phyloP scores from a whole-genome alignment of 2,888 invertebrate species.

The Drosophila antonietae region DNA sequence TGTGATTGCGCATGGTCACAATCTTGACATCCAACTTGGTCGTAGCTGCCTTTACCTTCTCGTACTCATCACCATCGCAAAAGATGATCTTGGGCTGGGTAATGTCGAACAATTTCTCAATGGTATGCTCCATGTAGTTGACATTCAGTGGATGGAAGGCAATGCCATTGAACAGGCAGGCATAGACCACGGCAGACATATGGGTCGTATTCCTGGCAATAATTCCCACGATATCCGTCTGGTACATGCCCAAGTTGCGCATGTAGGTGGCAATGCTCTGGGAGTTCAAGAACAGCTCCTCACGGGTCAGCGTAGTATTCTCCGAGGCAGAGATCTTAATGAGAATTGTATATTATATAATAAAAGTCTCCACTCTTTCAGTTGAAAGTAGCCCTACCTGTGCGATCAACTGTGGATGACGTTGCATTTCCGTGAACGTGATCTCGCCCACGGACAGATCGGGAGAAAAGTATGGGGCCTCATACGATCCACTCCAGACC shows the following conservation, averaged over 20 bases:
- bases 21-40: constrained; percentile 32
- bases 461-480: constrained; percentile 30
- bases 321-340: constrained; percentile 62
- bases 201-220: constrained; percentile 66
- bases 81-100: constrained; percentile 60
- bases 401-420: constrained; percentile 49
- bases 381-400: constrained; percentile 37
- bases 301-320: constrained; percentile 44
- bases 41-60: constrained; percentile 36
- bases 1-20: constrained; percentile 40
- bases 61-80: constrained; percentile 54
- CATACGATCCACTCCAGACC: constrained; percentile 51
- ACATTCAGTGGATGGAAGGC: constrained; percentile 58
- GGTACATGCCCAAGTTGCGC: constrained; percentile 46
- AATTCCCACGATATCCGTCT: constrained; percentile 65
- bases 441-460: constrained; percentile 62
- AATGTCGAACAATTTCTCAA: constrained; percentile 44
- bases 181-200: constrained; percentile 63
- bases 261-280: constrained; percentile 61
- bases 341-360: too few relatives aligned
- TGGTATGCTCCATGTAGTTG: constrained; percentile 31
- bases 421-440: constrained; percentile 45
- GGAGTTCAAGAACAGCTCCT: constrained; percentile 50
- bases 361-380: accelerated
- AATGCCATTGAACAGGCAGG: constrained; percentile 62